These are phyloP conservation scores for Aleiodes alternator DNA, from an alignment of 2,888 invertebrate species.

Conservation along the genomic window DNA sequence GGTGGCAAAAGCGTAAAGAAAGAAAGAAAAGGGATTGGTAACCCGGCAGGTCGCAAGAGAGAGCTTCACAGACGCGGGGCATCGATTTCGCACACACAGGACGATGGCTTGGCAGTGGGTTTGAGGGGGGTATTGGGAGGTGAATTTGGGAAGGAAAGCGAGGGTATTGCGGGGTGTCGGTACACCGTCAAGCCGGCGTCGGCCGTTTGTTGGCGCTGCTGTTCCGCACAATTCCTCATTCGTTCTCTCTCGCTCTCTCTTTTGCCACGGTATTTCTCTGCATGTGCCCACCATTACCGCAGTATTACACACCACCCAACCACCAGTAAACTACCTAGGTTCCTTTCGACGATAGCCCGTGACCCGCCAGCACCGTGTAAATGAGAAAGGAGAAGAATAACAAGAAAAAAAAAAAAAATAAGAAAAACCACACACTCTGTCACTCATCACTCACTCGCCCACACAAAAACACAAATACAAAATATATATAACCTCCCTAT, in stretches of 20 bases:
- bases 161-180: slow-evolving; percentile 53
- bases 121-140: slow-evolving; percentile 55
- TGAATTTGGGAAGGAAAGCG: slow-evolving; percentile 50
- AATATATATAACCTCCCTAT: not conserved
- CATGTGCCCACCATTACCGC: slow-evolving; percentile 23
- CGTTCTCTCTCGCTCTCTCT: slow-evolving; percentile 33
- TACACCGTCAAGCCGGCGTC: slow-evolving; percentile 51
- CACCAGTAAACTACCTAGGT: slow-evolving; percentile 18
- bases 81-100: slow-evolving; percentile 68
- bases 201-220: slow-evolving; percentile 55
- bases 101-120: slow-evolving; percentile 65
- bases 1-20: no score
- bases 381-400: not conserved
- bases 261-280: not conserved
- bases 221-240: slow-evolving; percentile 40
- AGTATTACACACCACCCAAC: slow-evolving; percentile 33
- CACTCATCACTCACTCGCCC: not conserved
- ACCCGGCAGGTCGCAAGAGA: slow-evolving; percentile 54
- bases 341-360: not conserved
- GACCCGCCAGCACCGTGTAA: slow-evolving; percentile 10
- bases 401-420: no score
- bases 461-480: slow-evolving; percentile 13
- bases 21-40: slow-evolving; percentile 5
- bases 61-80: slow-evolving; percentile 62
- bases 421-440: not conserved